Percentiles rank a stretch among this genome's conserved stretches.
phyloP scores from a whole-genome alignment of 1,140 invertebrate species.

The Dendroctonus valens region DNA sequence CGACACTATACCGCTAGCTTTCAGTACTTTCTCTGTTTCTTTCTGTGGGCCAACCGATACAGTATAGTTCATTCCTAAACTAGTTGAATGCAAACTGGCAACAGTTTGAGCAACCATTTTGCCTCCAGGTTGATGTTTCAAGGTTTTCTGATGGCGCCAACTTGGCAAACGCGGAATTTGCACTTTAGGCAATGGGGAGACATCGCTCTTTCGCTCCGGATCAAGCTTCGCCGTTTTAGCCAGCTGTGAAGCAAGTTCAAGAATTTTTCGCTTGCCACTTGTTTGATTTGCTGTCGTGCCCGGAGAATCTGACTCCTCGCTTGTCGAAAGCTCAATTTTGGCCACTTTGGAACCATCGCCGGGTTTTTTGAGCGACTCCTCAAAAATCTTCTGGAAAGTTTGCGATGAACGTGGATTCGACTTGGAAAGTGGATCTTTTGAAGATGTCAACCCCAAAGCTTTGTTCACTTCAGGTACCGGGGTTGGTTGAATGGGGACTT shows the following conservation, averaged over 20 bases:
- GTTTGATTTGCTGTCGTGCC: background rate
- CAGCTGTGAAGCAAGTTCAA: slow-evolving; percentile 46
- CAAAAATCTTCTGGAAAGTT: slow-evolving; percentile 50
- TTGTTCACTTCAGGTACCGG: slow-evolving; percentile 33
- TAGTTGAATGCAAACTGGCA: slow-evolving; percentile 44
- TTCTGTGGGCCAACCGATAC: slow-evolving; percentile 43
- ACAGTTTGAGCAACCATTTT: slow-evolving; percentile 37
- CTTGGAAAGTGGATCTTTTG: slow-evolving; percentile 15
- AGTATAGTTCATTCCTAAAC: slow-evolving; percentile 48
- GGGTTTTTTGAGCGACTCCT: slow-evolving; percentile 46
- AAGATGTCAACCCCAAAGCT: slow-evolving; percentile 7
- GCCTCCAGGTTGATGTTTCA: slow-evolving; percentile 6
- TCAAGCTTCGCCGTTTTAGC: slow-evolving; percentile 46
- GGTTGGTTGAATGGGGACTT: slow-evolving; percentile 26
- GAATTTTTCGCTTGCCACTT: slow-evolving; percentile 40
- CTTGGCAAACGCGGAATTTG: slow-evolving; percentile 37
- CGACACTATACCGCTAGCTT: slow-evolving; percentile 30
- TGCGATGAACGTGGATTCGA: slow-evolving; percentile 36
- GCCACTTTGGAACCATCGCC: slow-evolving; percentile 16
- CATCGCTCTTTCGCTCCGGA: slow-evolving; percentile 25
- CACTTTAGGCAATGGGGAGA: slow-evolving; percentile 30
- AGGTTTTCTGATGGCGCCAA: slow-evolving; percentile 10
- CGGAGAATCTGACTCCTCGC: background rate
- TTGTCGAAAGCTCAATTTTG: slow-evolving; percentile 14
- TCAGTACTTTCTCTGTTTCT: slow-evolving; percentile 21